Conservation (phyloP, 2,113 vertebrate species). For the Rhinoptilus africanus region DNA sequence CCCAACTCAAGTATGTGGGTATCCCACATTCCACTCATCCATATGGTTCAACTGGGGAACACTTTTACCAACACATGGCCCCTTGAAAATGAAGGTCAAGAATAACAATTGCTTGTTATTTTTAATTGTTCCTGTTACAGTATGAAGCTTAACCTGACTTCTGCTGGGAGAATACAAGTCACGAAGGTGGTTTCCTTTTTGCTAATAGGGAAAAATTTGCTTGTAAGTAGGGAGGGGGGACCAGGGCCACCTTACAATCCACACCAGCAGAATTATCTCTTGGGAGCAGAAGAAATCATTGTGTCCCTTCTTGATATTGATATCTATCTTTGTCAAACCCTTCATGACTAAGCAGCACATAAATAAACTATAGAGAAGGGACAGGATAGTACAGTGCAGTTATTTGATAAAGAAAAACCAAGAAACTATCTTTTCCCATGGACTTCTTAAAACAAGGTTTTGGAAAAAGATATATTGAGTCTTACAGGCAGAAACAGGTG, state of each 20-base stretch:
- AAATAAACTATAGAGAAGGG: not conserved
- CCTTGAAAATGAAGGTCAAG: not conserved
- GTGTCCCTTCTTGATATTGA: not conserved
- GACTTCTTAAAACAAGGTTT: not conserved
- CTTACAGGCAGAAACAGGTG: not conserved
- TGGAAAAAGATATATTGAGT: not conserved
- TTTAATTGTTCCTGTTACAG: not conserved
- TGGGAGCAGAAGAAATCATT: not conserved
- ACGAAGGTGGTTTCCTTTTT: not conserved
- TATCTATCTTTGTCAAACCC: not conserved
- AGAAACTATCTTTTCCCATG: not conserved
- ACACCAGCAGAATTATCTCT: not conserved
- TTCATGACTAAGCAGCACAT: not conserved
- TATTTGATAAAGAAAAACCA: not conserved
- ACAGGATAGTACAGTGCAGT: not conserved
- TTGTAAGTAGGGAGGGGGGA: not conserved
- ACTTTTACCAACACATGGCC: not conserved
- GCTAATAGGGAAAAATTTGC: not conserved
- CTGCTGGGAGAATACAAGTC: not conserved
- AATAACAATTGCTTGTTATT: not conserved
- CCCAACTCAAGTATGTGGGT: not conserved
- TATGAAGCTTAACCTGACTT: not conserved
- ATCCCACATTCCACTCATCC: not conserved
- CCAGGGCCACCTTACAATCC: not conserved
- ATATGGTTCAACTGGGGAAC: not conserved